phyloP scores from a whole-genome alignment of 2,888 invertebrate species.

The Cylindroiulus punctatus region DNA sequence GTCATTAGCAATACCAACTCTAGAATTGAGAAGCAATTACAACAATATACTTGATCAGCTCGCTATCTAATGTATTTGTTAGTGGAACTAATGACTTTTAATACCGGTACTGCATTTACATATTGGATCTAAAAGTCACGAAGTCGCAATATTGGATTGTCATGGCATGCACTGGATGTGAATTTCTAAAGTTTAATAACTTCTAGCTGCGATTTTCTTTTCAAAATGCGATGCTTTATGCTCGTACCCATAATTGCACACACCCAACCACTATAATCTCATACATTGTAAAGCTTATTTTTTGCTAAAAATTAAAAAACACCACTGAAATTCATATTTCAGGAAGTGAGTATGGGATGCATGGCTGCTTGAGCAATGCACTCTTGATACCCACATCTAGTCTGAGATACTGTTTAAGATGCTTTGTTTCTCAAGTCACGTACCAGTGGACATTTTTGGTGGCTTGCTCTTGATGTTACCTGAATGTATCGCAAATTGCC shows the following conservation, averaged over 20 bases:
- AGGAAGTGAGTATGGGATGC: neutral
- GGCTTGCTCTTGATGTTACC: neutral
- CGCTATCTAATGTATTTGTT: too few species aligned
- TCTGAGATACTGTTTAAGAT: neutral
- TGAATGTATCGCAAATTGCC: neutral
- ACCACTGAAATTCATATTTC: neutral
- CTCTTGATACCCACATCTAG: neutral
- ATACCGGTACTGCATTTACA: neutral
- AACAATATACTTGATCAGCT: too few species aligned
- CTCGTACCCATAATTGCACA: neutral
- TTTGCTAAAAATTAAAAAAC: neutral
- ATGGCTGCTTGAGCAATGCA: conserved; percentile 30
- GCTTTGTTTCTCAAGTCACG: conserved; percentile 7
- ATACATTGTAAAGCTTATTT: neutral
- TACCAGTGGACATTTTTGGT: neutral
- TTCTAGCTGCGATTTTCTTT: neutral
- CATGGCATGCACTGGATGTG: neutral
- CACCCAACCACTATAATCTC: neutral
- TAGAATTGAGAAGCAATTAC: too few species aligned
- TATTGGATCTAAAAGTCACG: neutral
- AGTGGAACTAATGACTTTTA: too few species aligned
- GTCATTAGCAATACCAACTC: too few species aligned
- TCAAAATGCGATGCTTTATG: neutral
- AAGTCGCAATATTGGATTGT: neutral
- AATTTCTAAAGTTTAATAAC: neutral